Evolutionary conservation across 1,140 invertebrate species (phyloP), one percentile per base, ranked within the genome.

Genomic region (Brachionus calyciflorus): DNA sequence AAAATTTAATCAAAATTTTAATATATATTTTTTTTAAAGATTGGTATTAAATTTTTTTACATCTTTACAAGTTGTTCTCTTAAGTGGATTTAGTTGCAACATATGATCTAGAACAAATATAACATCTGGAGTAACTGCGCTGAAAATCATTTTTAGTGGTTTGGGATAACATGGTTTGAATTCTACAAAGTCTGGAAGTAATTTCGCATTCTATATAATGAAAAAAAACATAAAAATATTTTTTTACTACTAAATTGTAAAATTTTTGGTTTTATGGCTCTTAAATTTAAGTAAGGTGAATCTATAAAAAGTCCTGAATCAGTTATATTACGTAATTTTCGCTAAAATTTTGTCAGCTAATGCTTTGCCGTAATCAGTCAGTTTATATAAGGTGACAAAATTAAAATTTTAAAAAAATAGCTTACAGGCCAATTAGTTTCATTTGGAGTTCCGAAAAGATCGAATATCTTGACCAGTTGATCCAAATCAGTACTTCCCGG

Each of bases 401-500:
- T n/a, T n/a, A n/a, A n/a, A n/a, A n/a, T n/a, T n/a, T n/a, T n/a
- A n/a, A n/a, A n/a, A n/a, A n/a, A n/a, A n/a, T n/a, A n/a, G n/a
- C n/a, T 79, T 81, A 84, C 84, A 5, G 82, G 81, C 96, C 96
- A 99, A 75, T 89, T 92, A 79, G 93, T 90, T 81, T 96, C 93
- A 19, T 88, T 91, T 1, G 97, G 96, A 57, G 93, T 95, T 33
- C 97, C 97, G 4, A 92, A 80, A 40, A 89, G 91, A 86, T 92
- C 91, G 85, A 98, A 98, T 80, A 98, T 99, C 82, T 90, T 92
- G 0, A 91, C 92, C 1, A 99, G 84, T 81, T 99, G 96, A 86
- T 98, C 95, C 46, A 99, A 86, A 86, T 99, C 96, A 7, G 93
- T 92, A 80, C 98, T 95, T 30, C 96, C 96, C 30, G 94, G 93